Percentiles rank a stretch among this genome's conserved stretches.
phyloP scores from a whole-genome alignment of 2,888 invertebrate genomes.

The Micoletzkya japonica region DNA sequence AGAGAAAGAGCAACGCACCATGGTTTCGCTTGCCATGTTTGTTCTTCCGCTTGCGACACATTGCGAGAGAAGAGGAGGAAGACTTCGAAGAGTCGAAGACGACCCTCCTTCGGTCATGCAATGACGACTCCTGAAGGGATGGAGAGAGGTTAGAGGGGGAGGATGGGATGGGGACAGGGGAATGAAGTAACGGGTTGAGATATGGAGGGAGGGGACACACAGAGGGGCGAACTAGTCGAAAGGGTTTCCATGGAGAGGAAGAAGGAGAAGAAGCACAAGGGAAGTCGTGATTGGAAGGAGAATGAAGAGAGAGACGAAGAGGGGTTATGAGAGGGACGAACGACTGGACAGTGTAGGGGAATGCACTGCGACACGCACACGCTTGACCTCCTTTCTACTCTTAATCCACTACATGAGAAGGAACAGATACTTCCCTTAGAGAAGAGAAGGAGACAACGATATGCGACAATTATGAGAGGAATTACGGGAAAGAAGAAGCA shows the following conservation, averaged over 20 bases:
- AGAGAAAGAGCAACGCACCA: too few relatives aligned
- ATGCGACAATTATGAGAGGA: too few relatives aligned
- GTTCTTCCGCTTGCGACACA: constrained; percentile 29
- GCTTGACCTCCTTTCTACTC: too few relatives aligned
- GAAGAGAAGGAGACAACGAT: too few relatives aligned
- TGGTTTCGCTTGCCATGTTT: constrained; percentile 27
- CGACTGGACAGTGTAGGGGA: too few relatives aligned
- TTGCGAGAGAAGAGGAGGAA: constrained; percentile 11
- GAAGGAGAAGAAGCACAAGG: not conserved
- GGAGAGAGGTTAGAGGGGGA: not conserved
- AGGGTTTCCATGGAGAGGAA: not conserved
- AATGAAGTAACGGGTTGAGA: not conserved
- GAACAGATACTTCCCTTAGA: too few relatives aligned
- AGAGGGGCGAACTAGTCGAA: too few relatives aligned
- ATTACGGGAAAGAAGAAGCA: too few relatives aligned
- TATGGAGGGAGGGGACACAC: not conserved
- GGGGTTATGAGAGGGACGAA: not conserved
- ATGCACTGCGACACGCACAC: too few relatives aligned
- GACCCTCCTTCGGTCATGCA: not conserved
- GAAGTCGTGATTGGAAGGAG: not conserved
- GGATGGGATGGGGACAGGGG: not conserved
- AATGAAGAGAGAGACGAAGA: not conserved
- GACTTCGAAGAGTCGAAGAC: too few relatives aligned
- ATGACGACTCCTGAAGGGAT: not conserved
- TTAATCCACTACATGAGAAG: too few relatives aligned